Conservation (phyloP, 2,797 vertebrate species). For the Macrochelys suwanniensis region DNA sequence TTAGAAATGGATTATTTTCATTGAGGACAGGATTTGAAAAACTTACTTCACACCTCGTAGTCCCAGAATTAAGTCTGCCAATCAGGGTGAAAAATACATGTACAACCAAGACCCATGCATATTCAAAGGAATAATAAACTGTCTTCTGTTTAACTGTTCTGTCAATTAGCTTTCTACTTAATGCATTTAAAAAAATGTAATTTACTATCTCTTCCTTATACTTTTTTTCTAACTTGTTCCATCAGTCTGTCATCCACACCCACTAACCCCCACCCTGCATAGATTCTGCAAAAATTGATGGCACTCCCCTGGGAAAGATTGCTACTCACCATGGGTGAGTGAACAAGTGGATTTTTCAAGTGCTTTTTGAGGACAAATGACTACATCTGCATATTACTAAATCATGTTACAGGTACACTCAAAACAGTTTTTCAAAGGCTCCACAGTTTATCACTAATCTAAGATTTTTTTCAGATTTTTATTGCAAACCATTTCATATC, state of each 20-base stretch:
- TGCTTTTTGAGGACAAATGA: neutral
- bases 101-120: neutral
- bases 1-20: neutral
- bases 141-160: neutral
- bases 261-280: neutral
- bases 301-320: neutral
- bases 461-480: neutral
- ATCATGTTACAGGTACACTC: neutral
- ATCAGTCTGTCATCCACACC: constrained; percentile 21
- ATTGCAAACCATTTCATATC: neutral
- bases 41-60: neutral
- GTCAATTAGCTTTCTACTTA: neutral
- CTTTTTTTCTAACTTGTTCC: constrained; percentile 12
- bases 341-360: constrained; percentile 29
- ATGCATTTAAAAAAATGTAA: neutral
- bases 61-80: neutral
- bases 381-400: neutral
- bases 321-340: neutral
- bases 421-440: neutral
- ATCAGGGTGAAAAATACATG: neutral
- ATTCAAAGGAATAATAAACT: neutral
- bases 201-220: neutral
- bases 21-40: neutral
- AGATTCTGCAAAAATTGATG: neutral
- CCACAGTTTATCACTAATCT: neutral